Conservation (phyloP, 2,113 vertebrate genomes). For the Callipepla squamata region DNA sequence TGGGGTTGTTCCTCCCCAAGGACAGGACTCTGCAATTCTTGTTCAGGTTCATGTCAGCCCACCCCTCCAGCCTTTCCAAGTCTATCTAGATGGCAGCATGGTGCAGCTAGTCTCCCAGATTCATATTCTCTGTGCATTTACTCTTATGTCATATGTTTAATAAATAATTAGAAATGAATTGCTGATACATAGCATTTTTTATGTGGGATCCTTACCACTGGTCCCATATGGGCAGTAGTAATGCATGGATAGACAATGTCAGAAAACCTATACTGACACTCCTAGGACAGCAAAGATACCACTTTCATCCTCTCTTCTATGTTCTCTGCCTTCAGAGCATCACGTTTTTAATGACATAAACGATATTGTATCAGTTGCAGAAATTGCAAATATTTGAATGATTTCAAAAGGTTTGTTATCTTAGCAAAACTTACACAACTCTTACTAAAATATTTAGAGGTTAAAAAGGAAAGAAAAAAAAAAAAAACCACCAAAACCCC, state of each 20-base stretch:
- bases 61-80: neutral
- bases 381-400: neutral
- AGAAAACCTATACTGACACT: neutral
- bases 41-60: neutral
- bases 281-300: neutral
- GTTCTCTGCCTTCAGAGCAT: neutral
- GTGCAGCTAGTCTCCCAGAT: neutral
- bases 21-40: neutral
- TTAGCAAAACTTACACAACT: neutral
- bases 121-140: neutral
- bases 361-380: neutral
- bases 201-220: neutral
- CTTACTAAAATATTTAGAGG: slow-evolving; percentile 22
- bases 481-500: neutral
- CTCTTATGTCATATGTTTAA: neutral
- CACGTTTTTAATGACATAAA: slow-evolving; percentile 13
- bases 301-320: neutral
- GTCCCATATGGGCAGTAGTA: neutral
- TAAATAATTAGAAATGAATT: neutral
- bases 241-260: neutral
- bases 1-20: neutral
- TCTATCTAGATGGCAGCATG: neutral
- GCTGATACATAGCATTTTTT: neutral
- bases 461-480: neutral
- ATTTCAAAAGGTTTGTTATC: neutral